Conservation (phyloP, 2,113 vertebrate genomes). For the Platysteira castanea region DNA sequence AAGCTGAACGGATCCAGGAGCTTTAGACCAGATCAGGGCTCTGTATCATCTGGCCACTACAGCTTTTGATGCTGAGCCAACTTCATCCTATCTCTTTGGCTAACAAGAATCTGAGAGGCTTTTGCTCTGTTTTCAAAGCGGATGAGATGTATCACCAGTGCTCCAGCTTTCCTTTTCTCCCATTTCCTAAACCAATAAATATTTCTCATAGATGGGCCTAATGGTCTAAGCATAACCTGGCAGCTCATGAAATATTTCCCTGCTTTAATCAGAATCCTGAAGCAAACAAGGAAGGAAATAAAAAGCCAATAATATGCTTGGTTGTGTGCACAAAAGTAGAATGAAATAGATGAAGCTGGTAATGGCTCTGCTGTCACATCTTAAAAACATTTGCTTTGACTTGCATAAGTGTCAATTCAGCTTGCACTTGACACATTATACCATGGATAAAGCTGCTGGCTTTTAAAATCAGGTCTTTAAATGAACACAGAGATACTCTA, state of each 20-base stretch:
- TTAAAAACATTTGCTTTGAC: conserved; percentile 67
- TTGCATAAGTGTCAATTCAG: conserved; percentile 64
- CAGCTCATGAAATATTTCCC: conserved; percentile 53
- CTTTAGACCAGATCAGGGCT: conserved; percentile 1
- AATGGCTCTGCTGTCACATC: conserved; percentile 63
- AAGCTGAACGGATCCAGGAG: conserved; percentile 1
- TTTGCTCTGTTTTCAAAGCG: not conserved
- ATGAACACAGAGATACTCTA: not conserved
- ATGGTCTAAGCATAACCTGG: conserved; percentile 51
- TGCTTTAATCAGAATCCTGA: conserved; percentile 62
- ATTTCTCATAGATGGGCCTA: conserved; percentile 37
- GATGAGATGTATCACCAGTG: conserved; percentile 27
- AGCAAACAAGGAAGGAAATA: conserved; percentile 58
- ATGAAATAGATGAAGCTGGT: conserved; percentile 66
- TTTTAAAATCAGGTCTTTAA: conserved; percentile 51
- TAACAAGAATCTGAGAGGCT: not conserved
- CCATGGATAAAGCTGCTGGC: conserved; percentile 15
- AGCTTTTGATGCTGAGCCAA: conserved; percentile 12
- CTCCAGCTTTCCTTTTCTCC: conserved; percentile 15
- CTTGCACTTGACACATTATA: conserved; percentile 45
- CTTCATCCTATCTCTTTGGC: not conserved
- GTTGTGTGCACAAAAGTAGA: conserved; percentile 54
- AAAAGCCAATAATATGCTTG: conserved; percentile 61
- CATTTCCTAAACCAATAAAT: conserved; percentile 60
- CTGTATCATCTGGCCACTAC: conserved; percentile 13